Percentiles rank a stretch among this genome's conserved stretches.
phyloP scores from a whole-genome alignment of 2,113 vertebrate genomes.

The Brachypodius melanocephalos region DNA sequence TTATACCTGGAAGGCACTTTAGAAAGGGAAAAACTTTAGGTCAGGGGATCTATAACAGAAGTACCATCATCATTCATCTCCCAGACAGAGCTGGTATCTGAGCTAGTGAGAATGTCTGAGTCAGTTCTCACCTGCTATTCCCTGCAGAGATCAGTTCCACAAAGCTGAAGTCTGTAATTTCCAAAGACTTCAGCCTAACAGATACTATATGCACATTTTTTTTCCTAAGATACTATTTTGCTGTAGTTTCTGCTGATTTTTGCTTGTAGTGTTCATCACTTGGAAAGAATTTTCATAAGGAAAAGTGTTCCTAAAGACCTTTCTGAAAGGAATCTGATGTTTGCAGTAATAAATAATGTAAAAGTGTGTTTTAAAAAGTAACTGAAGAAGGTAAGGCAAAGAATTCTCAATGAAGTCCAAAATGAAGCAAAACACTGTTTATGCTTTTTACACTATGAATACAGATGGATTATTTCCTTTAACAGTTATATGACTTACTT shows the following conservation, averaged over 20 bases:
- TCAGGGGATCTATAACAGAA: background rate
- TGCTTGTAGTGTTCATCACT: background rate
- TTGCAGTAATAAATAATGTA: slow-evolving; percentile 30
- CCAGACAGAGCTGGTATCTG: background rate
- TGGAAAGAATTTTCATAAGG: background rate
- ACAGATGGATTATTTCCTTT: background rate
- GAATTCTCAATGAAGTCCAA: background rate
- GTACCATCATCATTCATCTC: background rate
- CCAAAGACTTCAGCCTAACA: background rate
- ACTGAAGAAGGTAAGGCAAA: background rate
- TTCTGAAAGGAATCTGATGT: background rate
- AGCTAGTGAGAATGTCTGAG: background rate
- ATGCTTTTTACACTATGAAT: background rate
- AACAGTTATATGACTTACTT: background rate
- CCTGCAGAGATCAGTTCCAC: background rate
- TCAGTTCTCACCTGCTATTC: background rate
- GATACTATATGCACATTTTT: background rate
- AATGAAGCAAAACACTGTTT: background rate
- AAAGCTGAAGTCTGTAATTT: background rate
- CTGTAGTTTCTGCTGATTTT: background rate
- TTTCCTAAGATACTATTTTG: background rate
- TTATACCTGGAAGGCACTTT: background rate
- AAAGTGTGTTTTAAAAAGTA: background rate
- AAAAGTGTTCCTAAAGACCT: background rate
- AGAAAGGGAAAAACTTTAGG: background rate